Base-by-base conservation (phyloP, 2,888 invertebrate species). In the Taphrorychus bicolor region DNA sequence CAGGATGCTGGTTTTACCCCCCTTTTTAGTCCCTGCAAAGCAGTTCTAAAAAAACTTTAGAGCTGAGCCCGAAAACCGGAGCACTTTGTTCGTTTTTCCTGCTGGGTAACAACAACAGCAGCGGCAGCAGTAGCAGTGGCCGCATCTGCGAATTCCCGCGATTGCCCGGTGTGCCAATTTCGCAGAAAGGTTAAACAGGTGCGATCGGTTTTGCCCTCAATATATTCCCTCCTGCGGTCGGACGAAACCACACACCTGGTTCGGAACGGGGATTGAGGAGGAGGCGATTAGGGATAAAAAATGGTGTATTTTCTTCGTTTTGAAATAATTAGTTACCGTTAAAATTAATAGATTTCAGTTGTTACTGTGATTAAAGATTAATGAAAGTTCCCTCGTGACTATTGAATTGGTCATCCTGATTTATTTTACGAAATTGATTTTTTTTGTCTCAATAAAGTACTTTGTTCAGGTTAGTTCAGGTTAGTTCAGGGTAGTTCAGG, bases 161-260 rank as follows among this genome's bases (percentile, higher is more conserved):
- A 45, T 22, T 41, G 21, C 23, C 42, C 53, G 45, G 23, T 32
- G 64, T 54, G 32, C 65, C 53, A 62, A 68, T 68, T 68, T 62
- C 48, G 53, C 59, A 53, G 49, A 59, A 62, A 59, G 67, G 59
- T 63, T 68, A 59, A 68, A 63, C 67, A 68, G 62, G 67, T 67
- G 61, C 58, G 56, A 63, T 67, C 57, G 62, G 53, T 63, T 54
- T 59, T 45, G 56, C 23, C 56, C 62, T 24, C 61, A 62, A 61
- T 67, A 61, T 58, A 67, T 52, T 48, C 62, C 54, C 59, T 22
- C 45, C 54, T 68, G 67, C 59, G 67, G 67, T 59, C 62, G 63
- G 49, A 59, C 54, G 59, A 58, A 52, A 59, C 67, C 63, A 51
- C 63, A 67, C 67, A 68, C 67, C 67, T 68, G 67, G 48, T 54